These are phyloP conservation scores for Drosophila tropicalis DNA, from an alignment of 1,140 invertebrate genomes.

Conservation along the genomic window DNA sequence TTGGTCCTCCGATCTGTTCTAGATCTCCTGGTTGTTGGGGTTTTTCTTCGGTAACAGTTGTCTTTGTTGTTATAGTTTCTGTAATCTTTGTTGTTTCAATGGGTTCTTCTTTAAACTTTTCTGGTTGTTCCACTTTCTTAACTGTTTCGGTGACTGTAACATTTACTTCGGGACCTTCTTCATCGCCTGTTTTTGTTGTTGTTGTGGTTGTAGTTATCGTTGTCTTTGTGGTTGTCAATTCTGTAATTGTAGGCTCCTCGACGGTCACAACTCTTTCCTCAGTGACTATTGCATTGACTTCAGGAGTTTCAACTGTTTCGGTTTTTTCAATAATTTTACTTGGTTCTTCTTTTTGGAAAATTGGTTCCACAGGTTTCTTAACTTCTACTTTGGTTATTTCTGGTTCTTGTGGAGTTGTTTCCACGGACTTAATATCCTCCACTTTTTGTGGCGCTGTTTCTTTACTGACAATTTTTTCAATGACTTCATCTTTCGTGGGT, in stretches of 20 bases:
- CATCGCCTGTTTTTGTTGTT: slow-evolving; percentile 35
- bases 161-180: slow-evolving; percentile 25
- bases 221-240: slow-evolving; percentile 54
- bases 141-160: slow-evolving; percentile 25
- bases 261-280: slow-evolving; percentile 48
- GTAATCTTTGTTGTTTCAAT: slow-evolving; percentile 28
- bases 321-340: slow-evolving; percentile 3
- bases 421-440: slow-evolving; percentile 16
- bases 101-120: slow-evolving; percentile 3
- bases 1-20: slow-evolving; percentile 25
- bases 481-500: slow-evolving; percentile 4
- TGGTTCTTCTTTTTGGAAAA: slow-evolving; percentile 13
- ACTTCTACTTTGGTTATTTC: slow-evolving; percentile 18
- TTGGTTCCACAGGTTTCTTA: slow-evolving; percentile 19
- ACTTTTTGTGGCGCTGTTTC: slow-evolving; percentile 21
- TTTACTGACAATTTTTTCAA: slow-evolving; percentile 22
- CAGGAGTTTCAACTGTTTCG: not conserved
- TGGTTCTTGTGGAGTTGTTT: slow-evolving; percentile 28
- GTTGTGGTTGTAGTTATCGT: slow-evolving; percentile 53
- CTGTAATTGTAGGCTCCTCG: slow-evolving; percentile 53
- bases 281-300: slow-evolving; percentile 1
- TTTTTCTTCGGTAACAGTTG: slow-evolving; percentile 25
- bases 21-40: slow-evolving; percentile 35
- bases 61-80: slow-evolving; percentile 28
- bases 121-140: not conserved